Percentiles rank a stretch among this genome's conserved stretches.
Evolutionary conservation across 2,888 invertebrate genomes (phyloP).

Genomic region (Metopia argyrocephala): DNA sequence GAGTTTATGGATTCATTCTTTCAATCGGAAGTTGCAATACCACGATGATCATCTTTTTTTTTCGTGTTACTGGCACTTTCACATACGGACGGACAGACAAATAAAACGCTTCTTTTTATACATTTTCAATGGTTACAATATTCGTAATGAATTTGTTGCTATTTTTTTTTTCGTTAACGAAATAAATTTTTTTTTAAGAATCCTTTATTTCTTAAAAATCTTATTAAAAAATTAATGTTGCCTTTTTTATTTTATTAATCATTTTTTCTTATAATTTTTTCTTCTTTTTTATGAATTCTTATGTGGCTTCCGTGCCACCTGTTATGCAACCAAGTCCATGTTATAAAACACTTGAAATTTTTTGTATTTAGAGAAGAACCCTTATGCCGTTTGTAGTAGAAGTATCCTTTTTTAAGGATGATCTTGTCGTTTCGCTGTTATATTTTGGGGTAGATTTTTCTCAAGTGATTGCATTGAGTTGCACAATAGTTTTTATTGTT

Average conservation of each 20-base stretch:
- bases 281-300: constrained; percentile 70
- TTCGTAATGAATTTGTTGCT: constrained; percentile 31
- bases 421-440: constrained; percentile 25
- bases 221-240: constrained; percentile 73
- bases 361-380: constrained; percentile 38
- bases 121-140: constrained; percentile 39
- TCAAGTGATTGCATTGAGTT: constrained; percentile 61
- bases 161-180: neutral
- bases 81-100: constrained; percentile 13
- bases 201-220: constrained; percentile 56
- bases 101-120: constrained; percentile 9
- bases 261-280: constrained; percentile 61
- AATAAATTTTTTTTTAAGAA: constrained; percentile 38
- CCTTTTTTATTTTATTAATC: constrained; percentile 68
- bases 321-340: constrained; percentile 66
- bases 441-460: constrained; percentile 43
- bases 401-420: constrained; percentile 27
- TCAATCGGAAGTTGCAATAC: constrained; percentile 60
- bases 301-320: constrained; percentile 77
- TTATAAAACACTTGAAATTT: constrained; percentile 33
- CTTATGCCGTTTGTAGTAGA: constrained; percentile 38
- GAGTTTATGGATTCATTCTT: constrained; percentile 60
- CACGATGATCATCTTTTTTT: constrained; percentile 29
- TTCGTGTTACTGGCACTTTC: constrained; percentile 39
- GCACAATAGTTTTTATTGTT: constrained; percentile 52